phyloP scores from a whole-genome alignment of 2,113 vertebrate genomes.

The Tyto alba region DNA sequence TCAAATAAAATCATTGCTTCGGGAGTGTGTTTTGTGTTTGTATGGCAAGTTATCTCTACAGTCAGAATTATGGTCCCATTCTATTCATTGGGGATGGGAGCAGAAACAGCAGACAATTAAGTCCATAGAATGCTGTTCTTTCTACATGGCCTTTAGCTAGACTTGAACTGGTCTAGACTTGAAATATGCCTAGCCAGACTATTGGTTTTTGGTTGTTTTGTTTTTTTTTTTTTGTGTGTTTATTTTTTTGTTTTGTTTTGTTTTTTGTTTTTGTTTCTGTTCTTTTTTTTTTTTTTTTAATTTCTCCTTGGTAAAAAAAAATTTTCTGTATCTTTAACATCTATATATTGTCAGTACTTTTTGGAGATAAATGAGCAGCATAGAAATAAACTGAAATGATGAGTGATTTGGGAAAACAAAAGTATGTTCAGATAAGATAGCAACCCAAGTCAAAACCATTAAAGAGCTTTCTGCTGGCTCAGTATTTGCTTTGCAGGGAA shows the following conservation, averaged over 20 bases:
- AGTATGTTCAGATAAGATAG: not conserved
- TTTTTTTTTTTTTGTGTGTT: no score
- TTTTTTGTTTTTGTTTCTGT: no score
- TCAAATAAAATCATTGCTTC: not conserved
- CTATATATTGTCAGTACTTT: not conserved
- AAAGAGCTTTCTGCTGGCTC: not conserved
- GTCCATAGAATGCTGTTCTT: not conserved
- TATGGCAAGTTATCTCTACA: not conserved
- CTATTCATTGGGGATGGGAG: fast-evolving
- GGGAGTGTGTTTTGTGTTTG: not conserved
- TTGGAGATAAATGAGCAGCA: not conserved
- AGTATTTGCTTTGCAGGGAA: not conserved
- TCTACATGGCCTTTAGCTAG: not conserved
- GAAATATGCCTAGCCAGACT: not conserved
- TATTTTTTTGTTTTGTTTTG: no score
- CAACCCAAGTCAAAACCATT: not conserved
- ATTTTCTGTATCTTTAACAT: not conserved
- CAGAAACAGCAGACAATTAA: not conserved
- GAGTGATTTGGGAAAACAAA: not conserved
- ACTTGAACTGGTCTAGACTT: not conserved
- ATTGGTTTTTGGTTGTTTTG: no score
- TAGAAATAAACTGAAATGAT: not conserved
- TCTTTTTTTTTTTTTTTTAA: not conserved
- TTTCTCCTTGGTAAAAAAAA: not conserved
- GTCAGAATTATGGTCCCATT: not conserved